Evolutionary conservation across 1,140 invertebrate genomes (phyloP).

Genomic region (Polypedilum vanderplanki): DNA sequence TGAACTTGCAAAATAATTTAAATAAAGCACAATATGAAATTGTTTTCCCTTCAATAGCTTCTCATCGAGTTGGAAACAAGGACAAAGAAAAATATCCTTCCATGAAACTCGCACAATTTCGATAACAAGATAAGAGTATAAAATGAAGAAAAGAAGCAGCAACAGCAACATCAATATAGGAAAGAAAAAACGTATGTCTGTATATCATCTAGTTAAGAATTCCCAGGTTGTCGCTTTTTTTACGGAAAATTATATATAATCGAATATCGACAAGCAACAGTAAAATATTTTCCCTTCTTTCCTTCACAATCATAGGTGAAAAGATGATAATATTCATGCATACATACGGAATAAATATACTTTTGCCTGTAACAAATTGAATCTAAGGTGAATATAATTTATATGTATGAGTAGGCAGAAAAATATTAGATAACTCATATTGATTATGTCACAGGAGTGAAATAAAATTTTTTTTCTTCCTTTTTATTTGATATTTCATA

Average conservation of each 20-base stretch:
- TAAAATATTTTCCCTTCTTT: not conserved
- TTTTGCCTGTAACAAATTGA: not conserved
- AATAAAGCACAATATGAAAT: too few relatives aligned
- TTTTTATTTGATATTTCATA: not conserved
- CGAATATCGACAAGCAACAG: conserved; percentile 1
- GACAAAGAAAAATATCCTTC: too few relatives aligned
- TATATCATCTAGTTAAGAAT: conserved; percentile 12
- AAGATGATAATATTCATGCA: not conserved
- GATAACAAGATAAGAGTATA: too few relatives aligned
- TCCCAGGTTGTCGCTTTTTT: not conserved
- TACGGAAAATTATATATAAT: not conserved
- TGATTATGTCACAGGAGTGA: not conserved
- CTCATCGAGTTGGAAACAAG: too few relatives aligned
- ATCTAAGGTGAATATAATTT: not conserved
- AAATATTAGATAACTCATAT: not conserved
- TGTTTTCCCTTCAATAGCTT: too few relatives aligned
- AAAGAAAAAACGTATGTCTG: too few relatives aligned
- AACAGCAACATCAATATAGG: too few relatives aligned
- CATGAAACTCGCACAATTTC: too few relatives aligned
- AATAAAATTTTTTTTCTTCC: not conserved
- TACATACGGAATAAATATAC: not conserved
- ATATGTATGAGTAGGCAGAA: conserved; percentile 10
- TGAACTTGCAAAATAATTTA: too few relatives aligned
- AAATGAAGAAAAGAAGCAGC: too few relatives aligned
- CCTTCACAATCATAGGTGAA: not conserved